Evolutionary conservation across 2,888 invertebrate species (phyloP).

Genomic region (Chaitophorus viminalis): DNA sequence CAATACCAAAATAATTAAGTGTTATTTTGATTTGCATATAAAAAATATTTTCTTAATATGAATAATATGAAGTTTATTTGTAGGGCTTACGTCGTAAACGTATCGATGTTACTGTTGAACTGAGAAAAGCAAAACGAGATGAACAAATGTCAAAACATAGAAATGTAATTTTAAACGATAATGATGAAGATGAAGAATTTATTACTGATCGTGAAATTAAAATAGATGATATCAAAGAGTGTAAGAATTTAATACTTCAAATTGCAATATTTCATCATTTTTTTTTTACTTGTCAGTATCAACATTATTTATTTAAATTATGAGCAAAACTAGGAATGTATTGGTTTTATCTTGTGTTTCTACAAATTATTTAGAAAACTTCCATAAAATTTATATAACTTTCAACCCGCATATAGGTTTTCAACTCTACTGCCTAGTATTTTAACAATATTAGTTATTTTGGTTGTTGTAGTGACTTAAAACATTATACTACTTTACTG

Average conservation of each 20-base stretch:
- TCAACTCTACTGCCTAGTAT: too few species aligned
- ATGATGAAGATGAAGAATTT: conserved; percentile 33
- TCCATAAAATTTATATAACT: too few species aligned
- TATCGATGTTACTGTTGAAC: conserved; percentile 87
- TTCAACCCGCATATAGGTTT: too few species aligned
- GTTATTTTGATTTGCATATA: neutral
- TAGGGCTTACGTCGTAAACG: conserved; percentile 86
- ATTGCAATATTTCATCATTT: neutral
- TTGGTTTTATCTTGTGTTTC: too few species aligned
- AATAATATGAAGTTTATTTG: conserved; percentile 55
- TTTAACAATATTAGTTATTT: too few species aligned
- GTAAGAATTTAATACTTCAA: conserved; percentile 39
- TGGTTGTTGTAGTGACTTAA: too few species aligned
- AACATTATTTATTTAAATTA: too few species aligned
- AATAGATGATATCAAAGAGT: conserved; percentile 62
- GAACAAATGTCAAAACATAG: conserved; percentile 92
- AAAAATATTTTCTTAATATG: neutral
- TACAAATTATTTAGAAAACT: too few species aligned
- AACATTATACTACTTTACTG: too few species aligned
- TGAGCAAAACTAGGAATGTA: too few species aligned
- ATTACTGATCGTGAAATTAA: conserved; percentile 50
- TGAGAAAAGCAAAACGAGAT: conserved; percentile 92
- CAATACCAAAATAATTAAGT: too few species aligned
- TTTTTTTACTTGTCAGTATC: too few species aligned
- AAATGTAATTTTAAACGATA: conserved; percentile 72